Base-by-base conservation (phyloP, 2,797 vertebrate species). In the Sebastolobus alascanus region DNA sequence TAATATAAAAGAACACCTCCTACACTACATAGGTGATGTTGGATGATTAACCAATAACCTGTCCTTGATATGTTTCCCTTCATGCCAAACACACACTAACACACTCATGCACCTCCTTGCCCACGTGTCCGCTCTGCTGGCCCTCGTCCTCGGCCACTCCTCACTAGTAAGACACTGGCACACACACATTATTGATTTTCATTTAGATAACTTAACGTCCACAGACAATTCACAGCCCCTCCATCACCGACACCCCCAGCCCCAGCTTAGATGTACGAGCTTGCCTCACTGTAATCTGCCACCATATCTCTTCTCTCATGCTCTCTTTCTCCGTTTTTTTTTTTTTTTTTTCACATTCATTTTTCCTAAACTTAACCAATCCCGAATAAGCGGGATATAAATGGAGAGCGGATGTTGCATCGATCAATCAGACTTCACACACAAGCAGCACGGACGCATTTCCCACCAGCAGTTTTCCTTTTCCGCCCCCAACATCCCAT, bases 151-250 rank as follows among this genome's bases (percentile, higher is more conserved):
- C 80, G 87, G 96, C 94, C 95, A 95, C 95, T 96, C 94, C 93
- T 96, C 94, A 92, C 94, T 94, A 95, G 96, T 67, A 56, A 61
- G 35, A 83, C 67, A 68, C 50, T n/a, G 64, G 46, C 66, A 96
- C 97, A 96, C 75, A 81, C 95, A 96, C 94, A 96, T 96, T 98
- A 98, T 98, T 97, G 97, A 99, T 98, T 98, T 98, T 97, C 97
- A 98, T 99, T 99, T 98, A 98, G 97, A 99, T 98, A 98, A 97
- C 97, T 98, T 98, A 98, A 98, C 98, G 96, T 97, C 97, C 96
- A 91, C 95, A 96, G 97, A 97, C 96, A 97, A 96, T 97, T 96
- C 95, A 92, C 93, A 95, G 95, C 96, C 89, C 92, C 96, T 92
- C 87, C 84, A 90, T 90, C 91, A 83, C 16, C 35, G 80, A 75